phyloP scores from a whole-genome alignment of 2,113 vertebrate species.

The Brienomyrus longianalis region DNA sequence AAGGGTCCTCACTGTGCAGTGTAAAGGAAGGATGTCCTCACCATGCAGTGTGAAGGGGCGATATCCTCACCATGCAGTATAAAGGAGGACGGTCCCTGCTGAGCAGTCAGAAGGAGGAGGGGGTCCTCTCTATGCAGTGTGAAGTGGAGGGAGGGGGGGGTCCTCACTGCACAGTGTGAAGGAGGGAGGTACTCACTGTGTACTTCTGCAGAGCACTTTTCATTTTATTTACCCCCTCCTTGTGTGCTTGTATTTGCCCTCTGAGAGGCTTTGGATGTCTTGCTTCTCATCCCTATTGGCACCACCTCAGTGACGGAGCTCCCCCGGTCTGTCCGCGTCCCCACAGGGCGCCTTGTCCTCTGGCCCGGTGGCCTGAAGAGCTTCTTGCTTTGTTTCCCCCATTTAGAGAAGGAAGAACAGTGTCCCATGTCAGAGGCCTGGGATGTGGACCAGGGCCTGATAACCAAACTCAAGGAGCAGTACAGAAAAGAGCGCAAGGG shows the following conservation, averaged over 20 bases:
- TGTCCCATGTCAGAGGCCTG: constrained; percentile 92
- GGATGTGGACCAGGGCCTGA: constrained; percentile 99
- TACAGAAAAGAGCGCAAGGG: constrained; percentile 99
- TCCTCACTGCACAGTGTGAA: neutral
- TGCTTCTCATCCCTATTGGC: neutral
- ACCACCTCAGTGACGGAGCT: neutral
- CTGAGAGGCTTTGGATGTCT: neutral
- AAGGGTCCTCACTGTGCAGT: neutral
- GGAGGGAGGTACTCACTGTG: neutral
- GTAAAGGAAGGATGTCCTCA: neutral
- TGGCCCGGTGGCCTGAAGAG: constrained; percentile 30
- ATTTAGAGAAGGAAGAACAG: constrained; percentile 98
- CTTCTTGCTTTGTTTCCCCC: constrained; percentile 77
- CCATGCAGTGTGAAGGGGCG: too few species aligned
- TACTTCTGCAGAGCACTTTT: neutral
- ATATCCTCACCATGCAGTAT: too few species aligned
- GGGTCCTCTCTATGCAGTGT: neutral
- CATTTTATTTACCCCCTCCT: neutral
- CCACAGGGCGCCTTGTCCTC: neutral
- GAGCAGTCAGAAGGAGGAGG: neutral
- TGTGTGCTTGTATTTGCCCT: neutral
- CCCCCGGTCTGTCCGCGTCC: neutral
- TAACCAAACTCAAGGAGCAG: constrained; percentile 99
- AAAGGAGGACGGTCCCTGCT: neutral
- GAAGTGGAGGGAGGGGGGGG: neutral